Conservation (phyloP, 1,140 invertebrate species). For the Caenorhabditis brenneri region DNA sequence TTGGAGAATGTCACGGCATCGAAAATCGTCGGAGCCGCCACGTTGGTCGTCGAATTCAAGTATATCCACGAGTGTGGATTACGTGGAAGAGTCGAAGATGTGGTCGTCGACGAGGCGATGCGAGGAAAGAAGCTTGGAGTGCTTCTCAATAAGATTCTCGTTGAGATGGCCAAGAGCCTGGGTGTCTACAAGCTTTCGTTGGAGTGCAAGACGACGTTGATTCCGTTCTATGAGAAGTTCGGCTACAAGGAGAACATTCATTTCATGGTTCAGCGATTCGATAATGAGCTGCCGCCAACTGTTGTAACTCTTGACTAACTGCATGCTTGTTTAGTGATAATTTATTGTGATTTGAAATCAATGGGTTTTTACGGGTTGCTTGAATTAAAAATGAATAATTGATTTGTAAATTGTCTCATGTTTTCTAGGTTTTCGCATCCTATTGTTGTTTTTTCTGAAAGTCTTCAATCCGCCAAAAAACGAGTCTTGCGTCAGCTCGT, state of each 20-base stretch:
- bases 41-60: conserved; percentile 87
- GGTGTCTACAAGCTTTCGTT: conserved; percentile 94
- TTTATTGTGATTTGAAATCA: no score
- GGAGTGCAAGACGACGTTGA: conserved; percentile 88
- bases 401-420: no score
- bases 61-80: conserved; percentile 86
- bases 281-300: background rate
- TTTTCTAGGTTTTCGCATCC: no score
- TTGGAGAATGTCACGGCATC: conserved; percentile 60
- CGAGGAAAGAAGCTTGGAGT: conserved; percentile 60
- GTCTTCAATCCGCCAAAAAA: background rate
- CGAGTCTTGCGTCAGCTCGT: background rate
- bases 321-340: no score
- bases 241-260: conserved; percentile 82
- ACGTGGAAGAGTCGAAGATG: conserved; percentile 90
- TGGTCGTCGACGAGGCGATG: conserved; percentile 82
- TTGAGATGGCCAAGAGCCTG: conserved; percentile 47
- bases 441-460: no score
- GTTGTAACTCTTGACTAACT: background rate
- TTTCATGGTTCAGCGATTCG: conserved; percentile 68
- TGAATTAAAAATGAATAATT: no score
- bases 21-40: conserved; percentile 84
- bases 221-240: conserved; percentile 87
- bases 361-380: no score
- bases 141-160: conserved; percentile 59